These are phyloP conservation scores for Notolepis coatsorum DNA, from an alignment of 2,797 vertebrate genomes.

Conservation along the genomic window DNA sequence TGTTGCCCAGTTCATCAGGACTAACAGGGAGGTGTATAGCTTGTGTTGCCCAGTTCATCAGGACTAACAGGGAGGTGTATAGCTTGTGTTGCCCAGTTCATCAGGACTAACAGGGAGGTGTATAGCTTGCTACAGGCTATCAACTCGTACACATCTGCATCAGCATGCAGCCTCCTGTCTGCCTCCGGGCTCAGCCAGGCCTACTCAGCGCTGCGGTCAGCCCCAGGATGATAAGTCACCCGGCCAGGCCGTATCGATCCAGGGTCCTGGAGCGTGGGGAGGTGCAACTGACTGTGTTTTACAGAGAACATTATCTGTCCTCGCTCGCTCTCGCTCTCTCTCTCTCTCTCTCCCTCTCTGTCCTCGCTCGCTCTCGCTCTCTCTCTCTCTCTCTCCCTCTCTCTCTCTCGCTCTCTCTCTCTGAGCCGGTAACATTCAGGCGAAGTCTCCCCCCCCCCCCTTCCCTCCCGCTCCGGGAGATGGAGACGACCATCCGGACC, in stretches of 20 bases:
- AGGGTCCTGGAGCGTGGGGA: constrained; percentile 75
- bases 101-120: too few species aligned
- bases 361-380: too few species aligned
- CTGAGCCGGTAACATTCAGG: too few species aligned
- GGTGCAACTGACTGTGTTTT: constrained; percentile 86
- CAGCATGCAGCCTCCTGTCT: constrained; percentile 69
- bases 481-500: constrained; percentile 73
- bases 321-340: too few species aligned
- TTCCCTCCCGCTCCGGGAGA: constrained; percentile 56
- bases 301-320: constrained; percentile 85
- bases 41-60: too few species aligned
- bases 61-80: too few species aligned
- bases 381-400: too few species aligned
- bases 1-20: too few species aligned
- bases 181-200: constrained; percentile 8
- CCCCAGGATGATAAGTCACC: constrained; percentile 80
- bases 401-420: too few species aligned
- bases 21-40: too few species aligned
- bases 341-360: too few species aligned
- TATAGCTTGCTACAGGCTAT: constrained; percentile 10
- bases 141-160: constrained; percentile 65
- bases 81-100: too few species aligned
- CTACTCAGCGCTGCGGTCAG: constrained; percentile 51
- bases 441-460: not conserved
- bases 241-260: constrained; percentile 82